phyloP scores from a whole-genome alignment of 1,140 invertebrate species.

The Zaprionus tsacasi region DNA sequence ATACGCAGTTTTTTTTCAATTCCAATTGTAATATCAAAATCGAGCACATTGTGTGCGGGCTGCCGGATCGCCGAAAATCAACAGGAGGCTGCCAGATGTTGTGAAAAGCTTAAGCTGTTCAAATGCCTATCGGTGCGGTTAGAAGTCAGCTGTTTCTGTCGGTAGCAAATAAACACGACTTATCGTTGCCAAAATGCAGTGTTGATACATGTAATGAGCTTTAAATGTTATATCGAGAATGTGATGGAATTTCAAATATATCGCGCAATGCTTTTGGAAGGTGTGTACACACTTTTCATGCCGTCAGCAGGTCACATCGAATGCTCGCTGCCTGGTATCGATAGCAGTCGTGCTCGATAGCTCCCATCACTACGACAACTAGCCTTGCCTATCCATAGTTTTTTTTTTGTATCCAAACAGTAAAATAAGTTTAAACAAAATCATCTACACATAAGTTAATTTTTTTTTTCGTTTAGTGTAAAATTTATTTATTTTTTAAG shows the following conservation, averaged over 20 bases:
- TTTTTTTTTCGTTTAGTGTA: constrained; percentile 79
- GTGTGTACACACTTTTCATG: constrained; percentile 31
- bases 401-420: constrained; percentile 77
- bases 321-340: constrained; percentile 21
- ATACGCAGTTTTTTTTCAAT: not conserved
- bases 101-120: not conserved
- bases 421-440: constrained; percentile 75
- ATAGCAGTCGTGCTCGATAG: constrained; percentile 39
- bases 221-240: not conserved
- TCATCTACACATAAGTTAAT: constrained; percentile 73
- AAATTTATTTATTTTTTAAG: constrained; percentile 79
- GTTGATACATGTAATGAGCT: not conserved
- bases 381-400: constrained; percentile 62
- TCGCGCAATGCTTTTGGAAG: constrained; percentile 11
- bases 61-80: not conserved
- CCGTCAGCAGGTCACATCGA: not conserved
- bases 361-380: constrained; percentile 44
- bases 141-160: not conserved
- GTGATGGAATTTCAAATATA: constrained; percentile 3
- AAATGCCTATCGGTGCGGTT: not conserved
- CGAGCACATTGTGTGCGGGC: constrained; percentile 12
- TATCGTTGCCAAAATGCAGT: not conserved
- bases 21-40: constrained; percentile 12
- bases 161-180: not conserved
- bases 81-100: constrained; percentile 13